Evolutionary conservation across 2,113 vertebrate species (phyloP).

Genomic region (Plestiodon gilberti): DNA sequence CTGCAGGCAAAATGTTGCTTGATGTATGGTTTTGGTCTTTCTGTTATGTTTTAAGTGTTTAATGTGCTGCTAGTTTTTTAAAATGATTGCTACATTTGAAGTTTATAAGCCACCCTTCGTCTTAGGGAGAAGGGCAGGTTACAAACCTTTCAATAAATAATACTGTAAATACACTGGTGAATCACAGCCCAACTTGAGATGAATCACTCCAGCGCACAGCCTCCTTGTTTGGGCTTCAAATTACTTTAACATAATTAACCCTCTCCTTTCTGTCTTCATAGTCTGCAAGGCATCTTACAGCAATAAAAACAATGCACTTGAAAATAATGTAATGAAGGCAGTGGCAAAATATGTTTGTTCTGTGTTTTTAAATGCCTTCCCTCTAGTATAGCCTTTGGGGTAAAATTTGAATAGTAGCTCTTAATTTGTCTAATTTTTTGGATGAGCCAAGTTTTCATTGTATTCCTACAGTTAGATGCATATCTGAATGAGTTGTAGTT

Average conservation of each 20-base stretch:
- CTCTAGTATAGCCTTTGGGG: not conserved
- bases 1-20: no score
- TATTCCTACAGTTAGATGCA: not conserved
- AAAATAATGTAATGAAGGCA: not conserved
- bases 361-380: not conserved
- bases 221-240: not conserved
- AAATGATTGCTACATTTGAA: no score
- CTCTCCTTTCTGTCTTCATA: not conserved
- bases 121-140: no score
- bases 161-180: no score
- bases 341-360: not conserved
- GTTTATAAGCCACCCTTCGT: no score
- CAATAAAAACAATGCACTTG: not conserved
- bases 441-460: not conserved
- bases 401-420: not conserved
- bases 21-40: no score
- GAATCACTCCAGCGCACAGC: not conserved
- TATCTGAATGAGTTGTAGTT: not conserved
- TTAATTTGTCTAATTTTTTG: not conserved
- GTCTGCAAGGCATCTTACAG: not conserved
- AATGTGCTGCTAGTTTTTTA: no score
- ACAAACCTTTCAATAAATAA: no score
- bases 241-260: not conserved
- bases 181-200: not conserved
- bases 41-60: no score